phyloP scores from a whole-genome alignment of 35 echinoderm and acorn worm genomes.

The Stichopus chloronotus region DNA sequence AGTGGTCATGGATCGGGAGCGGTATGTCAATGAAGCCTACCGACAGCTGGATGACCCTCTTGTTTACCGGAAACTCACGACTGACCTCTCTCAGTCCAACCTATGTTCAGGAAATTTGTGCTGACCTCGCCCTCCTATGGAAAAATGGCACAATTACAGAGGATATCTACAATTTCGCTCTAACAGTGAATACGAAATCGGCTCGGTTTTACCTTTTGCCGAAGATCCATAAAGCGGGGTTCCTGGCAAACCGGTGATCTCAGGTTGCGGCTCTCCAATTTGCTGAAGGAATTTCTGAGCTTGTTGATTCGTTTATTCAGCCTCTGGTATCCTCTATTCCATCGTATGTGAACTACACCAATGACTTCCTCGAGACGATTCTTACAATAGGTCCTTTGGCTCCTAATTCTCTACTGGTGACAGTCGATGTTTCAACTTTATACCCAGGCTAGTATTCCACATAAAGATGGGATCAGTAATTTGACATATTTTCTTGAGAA shows the following conservation, averaged over 20 bases:
- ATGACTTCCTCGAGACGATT: not conserved
- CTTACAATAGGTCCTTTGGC: not conserved
- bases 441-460: not conserved
- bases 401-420: not conserved
- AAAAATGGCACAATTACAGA: not conserved
- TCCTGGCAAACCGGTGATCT: not conserved
- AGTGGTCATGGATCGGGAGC: not conserved
- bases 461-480: not conserved
- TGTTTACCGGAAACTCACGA: not conserved
- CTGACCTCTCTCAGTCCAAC: not conserved
- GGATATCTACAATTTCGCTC: not conserved
- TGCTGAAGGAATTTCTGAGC: not conserved
- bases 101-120: not conserved
- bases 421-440: not conserved
- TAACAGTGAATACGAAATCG: not conserved
- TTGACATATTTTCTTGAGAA: not conserved
- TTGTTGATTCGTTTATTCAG: not conserved
- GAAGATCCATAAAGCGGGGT: not conserved
- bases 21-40: not conserved
- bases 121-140: not conserved
- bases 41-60: not conserved
- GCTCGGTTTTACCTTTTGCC: not conserved
- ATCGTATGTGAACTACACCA: not conserved
- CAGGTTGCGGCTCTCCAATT: not conserved
- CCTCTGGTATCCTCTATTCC: not conserved